Conservation (phyloP, 2,113 vertebrate genomes). For the Edolisoma coerulescens region DNA sequence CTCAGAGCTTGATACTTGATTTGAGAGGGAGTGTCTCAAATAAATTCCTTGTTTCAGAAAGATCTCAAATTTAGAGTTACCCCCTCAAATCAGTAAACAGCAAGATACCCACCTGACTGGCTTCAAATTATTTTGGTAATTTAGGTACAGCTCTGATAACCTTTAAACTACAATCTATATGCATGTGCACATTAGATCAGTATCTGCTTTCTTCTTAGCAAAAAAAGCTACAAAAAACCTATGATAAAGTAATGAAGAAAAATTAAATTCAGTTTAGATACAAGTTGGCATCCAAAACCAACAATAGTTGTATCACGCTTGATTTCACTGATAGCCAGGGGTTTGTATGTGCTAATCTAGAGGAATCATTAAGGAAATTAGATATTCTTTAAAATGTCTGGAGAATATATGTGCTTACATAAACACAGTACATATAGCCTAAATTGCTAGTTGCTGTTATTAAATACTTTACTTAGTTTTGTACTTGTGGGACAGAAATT, state of each 20-base stretch:
- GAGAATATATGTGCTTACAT: neutral
- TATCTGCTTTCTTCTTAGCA: neutral
- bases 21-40: neutral
- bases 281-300: neutral
- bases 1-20: neutral
- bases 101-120: neutral
- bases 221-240: neutral
- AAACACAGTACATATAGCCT: neutral
- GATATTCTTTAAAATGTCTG: neutral
- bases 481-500: neutral
- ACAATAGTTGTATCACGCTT: neutral
- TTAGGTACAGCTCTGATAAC: neutral
- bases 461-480: neutral
- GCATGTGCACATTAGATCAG: neutral
- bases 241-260: neutral
- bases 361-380: neutral
- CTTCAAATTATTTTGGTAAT: neutral
- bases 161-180: neutral
- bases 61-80: neutral
- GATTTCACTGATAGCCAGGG: neutral
- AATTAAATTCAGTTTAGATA: neutral
- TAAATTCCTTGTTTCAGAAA: neutral
- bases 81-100: neutral
- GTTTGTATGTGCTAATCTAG: neutral
- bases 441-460: neutral